Conservation (phyloP, 1,140 invertebrate species). For the Drosophila subpulchrella region DNA sequence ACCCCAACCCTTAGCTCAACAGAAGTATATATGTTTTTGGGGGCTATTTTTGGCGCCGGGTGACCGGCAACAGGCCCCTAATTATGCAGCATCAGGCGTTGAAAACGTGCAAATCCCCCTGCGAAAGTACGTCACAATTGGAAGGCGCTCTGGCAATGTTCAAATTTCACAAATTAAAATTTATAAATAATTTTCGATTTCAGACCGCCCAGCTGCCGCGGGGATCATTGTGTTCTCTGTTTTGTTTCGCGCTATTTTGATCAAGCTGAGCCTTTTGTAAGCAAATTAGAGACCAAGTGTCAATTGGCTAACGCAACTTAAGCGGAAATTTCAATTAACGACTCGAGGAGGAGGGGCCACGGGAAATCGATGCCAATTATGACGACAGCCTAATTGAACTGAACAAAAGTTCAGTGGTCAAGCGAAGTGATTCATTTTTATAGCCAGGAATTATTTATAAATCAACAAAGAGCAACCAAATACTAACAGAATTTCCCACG, state of each 20-base stretch:
- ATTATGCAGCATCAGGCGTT: conserved; percentile 35
- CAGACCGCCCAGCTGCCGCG: conserved; percentile 6
- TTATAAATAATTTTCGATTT: conserved; percentile 26
- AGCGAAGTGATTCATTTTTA: conserved; percentile 17
- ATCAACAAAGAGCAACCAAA: neutral
- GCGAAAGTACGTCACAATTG: conserved; percentile 14
- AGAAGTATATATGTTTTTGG: neutral
- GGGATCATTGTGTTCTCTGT: conserved; percentile 2
- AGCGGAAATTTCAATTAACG: conserved; percentile 44
- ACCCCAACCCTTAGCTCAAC: neutral
- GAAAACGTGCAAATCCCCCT: conserved; percentile 37
- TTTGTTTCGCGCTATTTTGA: conserved; percentile 20
- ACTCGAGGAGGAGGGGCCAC: neutral
- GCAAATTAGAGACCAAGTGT: conserved; percentile 59
- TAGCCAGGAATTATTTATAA: neutral
- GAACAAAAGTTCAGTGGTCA: conserved; percentile 23
- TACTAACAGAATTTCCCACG: conserved; percentile 4
- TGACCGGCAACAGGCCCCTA: conserved; percentile 10
- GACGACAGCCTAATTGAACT: conserved; percentile 16
- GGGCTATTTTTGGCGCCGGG: conserved; percentile 32
- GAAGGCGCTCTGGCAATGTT: conserved; percentile 6
- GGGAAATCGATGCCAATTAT: conserved; percentile 23
- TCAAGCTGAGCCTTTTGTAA: conserved; percentile 35
- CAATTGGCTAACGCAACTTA: conserved; percentile 50
- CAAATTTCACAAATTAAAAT: conserved; percentile 19